phyloP scores from a whole-genome alignment of 2,797 vertebrate species.

The Streptopelia turtur region DNA sequence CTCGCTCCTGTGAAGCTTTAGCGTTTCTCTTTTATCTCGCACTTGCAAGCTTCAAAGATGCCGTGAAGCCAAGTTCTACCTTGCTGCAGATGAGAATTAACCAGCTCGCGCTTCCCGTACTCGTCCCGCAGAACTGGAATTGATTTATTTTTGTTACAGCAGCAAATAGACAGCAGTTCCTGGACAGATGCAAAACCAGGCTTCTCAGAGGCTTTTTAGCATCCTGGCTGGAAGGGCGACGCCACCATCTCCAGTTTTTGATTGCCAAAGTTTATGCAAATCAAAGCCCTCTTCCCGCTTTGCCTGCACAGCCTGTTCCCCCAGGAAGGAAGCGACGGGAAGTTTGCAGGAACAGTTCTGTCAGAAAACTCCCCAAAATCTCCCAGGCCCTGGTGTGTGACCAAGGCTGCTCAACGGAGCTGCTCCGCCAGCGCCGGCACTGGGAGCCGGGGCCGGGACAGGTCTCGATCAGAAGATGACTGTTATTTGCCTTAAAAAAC shows the following conservation, averaged over 20 bases:
- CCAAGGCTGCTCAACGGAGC: background rate
- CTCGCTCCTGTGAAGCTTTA: background rate
- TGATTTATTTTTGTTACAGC: background rate
- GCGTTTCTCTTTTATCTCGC: constrained; percentile 22
- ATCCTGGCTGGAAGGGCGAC: background rate
- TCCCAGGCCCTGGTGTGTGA: background rate
- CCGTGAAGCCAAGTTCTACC: background rate
- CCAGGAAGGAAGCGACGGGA: background rate
- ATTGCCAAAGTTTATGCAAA: background rate
- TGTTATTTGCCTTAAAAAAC: background rate
- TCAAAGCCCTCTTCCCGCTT: background rate
- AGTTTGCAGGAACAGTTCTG: background rate
- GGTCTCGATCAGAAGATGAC: background rate
- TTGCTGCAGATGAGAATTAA: constrained; percentile 3
- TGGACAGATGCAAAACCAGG: background rate
- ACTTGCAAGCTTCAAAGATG: constrained; percentile 3
- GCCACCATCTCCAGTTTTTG: background rate
- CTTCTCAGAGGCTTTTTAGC: background rate
- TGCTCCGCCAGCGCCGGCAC: fast-evolving
- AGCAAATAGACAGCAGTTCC: background rate
- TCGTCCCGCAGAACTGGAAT: background rate
- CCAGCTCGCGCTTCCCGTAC: background rate
- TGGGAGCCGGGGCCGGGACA: background rate
- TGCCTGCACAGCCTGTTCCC: background rate
- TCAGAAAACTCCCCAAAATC: background rate